Evolutionary conservation across 2,888 invertebrate species (phyloP).

Genomic region (Coecobrya sp.): DNA sequence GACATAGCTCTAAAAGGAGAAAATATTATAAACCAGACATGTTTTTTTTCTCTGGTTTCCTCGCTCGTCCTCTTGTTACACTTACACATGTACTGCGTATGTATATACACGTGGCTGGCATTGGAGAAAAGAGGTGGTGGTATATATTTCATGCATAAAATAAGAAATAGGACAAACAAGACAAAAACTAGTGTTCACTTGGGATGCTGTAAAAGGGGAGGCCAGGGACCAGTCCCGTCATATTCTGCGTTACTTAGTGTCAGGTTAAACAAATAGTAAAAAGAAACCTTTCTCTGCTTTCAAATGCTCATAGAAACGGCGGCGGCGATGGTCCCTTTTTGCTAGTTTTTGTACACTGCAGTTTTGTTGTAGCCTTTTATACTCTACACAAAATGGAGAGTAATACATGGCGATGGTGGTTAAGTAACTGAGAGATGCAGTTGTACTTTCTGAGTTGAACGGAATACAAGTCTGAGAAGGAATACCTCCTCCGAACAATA

Average conservation of each 20-base stretch:
- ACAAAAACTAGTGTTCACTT: conserved; percentile 75
- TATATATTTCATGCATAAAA: conserved; percentile 71
- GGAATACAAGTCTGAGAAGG: not conserved
- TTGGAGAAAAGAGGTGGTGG: too few species aligned
- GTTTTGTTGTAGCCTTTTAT: not conserved
- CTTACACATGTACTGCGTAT: conserved; percentile 1
- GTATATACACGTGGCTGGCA: not conserved
- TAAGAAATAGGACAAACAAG: conserved; percentile 77
- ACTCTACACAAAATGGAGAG: conserved; percentile 68
- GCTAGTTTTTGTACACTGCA: not conserved
- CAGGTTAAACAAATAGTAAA: conserved; percentile 79
- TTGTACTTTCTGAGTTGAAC: not conserved
- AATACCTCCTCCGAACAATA: not conserved
- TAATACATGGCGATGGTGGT: conserved; percentile 21
- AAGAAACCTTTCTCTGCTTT: conserved; percentile 53
- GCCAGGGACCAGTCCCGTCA: conserved; percentile 74
- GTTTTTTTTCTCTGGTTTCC: not conserved
- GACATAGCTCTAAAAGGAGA: conserved; percentile 8
- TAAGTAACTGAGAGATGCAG: conserved; percentile 56
- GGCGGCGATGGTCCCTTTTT: conserved; percentile 16
- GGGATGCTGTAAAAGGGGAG: conserved; percentile 75
- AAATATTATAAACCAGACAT: not conserved
- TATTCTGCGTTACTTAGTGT: conserved; percentile 77
- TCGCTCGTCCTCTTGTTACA: not conserved
- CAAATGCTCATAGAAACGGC: conserved; percentile 2